Percentiles rank a stretch among this genome's conserved stretches.
Evolutionary conservation across 2,113 vertebrate genomes (phyloP).

Genomic region (Amblyornis subalaris): DNA sequence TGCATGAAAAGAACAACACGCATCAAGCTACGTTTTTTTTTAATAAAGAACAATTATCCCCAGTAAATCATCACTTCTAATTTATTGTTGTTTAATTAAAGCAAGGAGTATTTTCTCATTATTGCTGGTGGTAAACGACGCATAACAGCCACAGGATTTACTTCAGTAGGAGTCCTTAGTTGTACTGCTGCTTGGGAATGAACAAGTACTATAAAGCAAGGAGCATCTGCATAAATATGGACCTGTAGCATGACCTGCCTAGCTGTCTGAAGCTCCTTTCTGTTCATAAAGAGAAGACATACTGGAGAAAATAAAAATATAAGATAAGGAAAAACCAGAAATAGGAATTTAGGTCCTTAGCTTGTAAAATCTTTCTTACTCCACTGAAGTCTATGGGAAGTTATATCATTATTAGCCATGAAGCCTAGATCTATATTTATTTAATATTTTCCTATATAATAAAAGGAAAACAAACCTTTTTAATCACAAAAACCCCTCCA

Average conservation of each 20-base stretch:
- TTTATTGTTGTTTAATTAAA: conserved; percentile 58
- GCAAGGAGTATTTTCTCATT: not conserved
- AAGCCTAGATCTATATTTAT: not conserved
- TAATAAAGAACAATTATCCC: conserved; percentile 44
- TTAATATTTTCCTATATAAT: not conserved
- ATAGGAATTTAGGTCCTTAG: not conserved
- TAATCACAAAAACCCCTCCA: accelerated
- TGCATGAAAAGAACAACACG: conserved; percentile 42
- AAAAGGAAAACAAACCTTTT: not conserved
- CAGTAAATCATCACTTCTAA: conserved; percentile 16
- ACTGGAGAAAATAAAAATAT: not conserved
- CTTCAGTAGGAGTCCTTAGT: not conserved
- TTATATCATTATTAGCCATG: not conserved
- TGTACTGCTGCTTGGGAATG: not conserved
- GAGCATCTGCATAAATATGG: not conserved
- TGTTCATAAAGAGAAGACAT: not conserved
- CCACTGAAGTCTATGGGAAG: not conserved
- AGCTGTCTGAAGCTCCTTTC: not conserved
- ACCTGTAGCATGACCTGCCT: not conserved
- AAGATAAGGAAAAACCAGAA: not conserved
- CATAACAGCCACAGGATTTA: not conserved
- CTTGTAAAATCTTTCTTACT: not conserved
- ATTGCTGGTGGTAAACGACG: not conserved
- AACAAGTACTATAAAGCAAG: not conserved
- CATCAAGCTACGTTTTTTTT: conserved; percentile 26